phyloP scores from a whole-genome alignment of 2,797 vertebrate species.

The Cossypha niveicapilla region DNA sequence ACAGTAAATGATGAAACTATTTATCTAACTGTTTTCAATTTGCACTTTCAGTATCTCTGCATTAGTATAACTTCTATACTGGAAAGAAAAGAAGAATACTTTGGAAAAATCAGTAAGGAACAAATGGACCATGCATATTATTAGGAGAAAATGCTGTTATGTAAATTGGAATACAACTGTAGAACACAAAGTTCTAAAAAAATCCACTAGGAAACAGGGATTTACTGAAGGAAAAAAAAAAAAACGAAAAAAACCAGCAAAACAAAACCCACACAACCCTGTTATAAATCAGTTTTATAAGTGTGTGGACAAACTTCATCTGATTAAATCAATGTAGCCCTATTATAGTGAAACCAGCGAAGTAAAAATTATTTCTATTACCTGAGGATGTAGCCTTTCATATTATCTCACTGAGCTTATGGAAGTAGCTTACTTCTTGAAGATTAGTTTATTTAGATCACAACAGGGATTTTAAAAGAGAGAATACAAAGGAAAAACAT shows the following conservation, averaged over 20 bases:
- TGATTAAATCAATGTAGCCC: background rate
- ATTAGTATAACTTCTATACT: background rate
- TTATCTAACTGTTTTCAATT: constrained; percentile 29
- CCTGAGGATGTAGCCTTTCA: background rate
- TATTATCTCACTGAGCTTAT: background rate
- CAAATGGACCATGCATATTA: background rate
- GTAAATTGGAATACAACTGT: background rate
- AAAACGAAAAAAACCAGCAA: background rate
- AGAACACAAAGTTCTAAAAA: background rate
- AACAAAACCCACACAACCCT: background rate
- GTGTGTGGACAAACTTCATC: background rate
- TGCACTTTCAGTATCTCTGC: background rate
- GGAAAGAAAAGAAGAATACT: background rate
- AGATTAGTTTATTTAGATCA: background rate
- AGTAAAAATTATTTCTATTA: background rate
- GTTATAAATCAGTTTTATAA: background rate
- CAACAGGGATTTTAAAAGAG: background rate
- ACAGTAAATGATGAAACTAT: constrained; percentile 9
- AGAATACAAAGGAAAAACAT: background rate
- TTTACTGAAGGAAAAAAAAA: background rate
- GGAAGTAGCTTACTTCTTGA: background rate
- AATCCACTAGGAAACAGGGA: background rate
- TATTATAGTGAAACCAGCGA: background rate
- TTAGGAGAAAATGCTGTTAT: background rate
- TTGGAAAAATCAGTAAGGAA: background rate